Evolutionary conservation across 1,140 invertebrate species (phyloP).

Genomic region (Hyposmocoma kahamanoa): DNA sequence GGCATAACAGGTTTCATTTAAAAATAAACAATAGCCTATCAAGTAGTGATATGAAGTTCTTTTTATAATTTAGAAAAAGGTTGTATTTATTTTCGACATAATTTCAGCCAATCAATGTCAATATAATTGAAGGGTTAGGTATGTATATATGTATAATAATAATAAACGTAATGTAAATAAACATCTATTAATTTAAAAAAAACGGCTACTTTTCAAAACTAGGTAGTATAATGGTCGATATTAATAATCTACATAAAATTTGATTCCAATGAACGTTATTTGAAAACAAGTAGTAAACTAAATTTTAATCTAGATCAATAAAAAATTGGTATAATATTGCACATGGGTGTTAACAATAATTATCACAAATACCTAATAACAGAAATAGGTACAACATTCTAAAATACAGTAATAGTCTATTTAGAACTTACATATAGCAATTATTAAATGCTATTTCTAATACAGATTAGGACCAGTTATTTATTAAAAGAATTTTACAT

Average conservation of each 20-base stretch:
- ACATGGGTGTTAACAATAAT: neutral
- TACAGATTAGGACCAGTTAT: too few relatives aligned
- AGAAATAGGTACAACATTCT: neutral
- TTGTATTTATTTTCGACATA: neutral
- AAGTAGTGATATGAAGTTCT: too few relatives aligned
- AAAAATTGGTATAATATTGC: too few relatives aligned
- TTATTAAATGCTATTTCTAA: too few relatives aligned
- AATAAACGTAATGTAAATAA: neutral
- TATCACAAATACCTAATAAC: neutral
- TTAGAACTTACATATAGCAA: too few relatives aligned
- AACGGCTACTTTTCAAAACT: neutral
- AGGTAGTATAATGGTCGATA: neutral
- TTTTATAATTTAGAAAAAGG: too few relatives aligned
- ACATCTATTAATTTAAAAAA: neutral
- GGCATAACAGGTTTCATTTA: too few relatives aligned
- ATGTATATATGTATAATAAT: neutral
- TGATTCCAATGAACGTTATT: neutral
- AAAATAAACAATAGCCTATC: too few relatives aligned
- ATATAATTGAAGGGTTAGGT: constrained; percentile 10
- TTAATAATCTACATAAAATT: neutral
- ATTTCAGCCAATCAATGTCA: constrained; percentile 7
- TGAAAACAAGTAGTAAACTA: neutral
- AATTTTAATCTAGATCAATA: too few relatives aligned
- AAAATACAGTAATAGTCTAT: too few relatives aligned
- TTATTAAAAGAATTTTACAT: too few relatives aligned